A percentile compares a stretch with the other conserved stretches of the same genome.
phyloP scores from a whole-genome alignment of 1,140 invertebrate species.

The Phocides pigmalion region DNA sequence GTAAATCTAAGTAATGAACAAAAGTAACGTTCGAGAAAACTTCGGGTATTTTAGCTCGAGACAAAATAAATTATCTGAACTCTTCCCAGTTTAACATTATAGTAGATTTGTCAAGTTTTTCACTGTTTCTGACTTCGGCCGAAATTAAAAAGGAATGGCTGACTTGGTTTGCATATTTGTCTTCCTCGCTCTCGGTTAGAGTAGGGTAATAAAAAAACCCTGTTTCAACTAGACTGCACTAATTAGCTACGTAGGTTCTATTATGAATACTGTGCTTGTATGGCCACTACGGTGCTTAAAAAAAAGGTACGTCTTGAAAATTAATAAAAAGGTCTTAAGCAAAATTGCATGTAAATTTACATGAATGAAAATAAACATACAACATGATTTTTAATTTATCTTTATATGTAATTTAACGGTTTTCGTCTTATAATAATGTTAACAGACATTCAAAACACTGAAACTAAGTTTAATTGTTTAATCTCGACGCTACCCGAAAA shows the following conservation, averaged over 20 bases:
- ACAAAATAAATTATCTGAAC: slow-evolving; percentile 11
- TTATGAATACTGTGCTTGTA: neutral
- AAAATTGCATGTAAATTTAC: no score
- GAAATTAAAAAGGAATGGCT: slow-evolving; percentile 23
- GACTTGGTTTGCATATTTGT: slow-evolving; percentile 22
- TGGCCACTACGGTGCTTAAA: no score
- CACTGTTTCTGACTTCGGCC: slow-evolving; percentile 6
- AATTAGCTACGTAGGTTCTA: slow-evolving; percentile 24
- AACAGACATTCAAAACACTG: no score
- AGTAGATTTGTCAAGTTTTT: slow-evolving; percentile 26
- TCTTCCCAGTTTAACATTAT: slow-evolving; percentile 20
- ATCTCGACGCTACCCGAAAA: no score
- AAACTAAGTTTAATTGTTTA: no score
- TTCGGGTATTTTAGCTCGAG: slow-evolving; percentile 18
- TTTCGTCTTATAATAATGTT: no score
- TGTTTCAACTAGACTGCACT: slow-evolving; percentile 13
- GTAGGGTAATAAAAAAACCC: slow-evolving; percentile 19
- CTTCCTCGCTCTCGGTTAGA: slow-evolving; percentile 11
- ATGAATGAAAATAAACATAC: no score
- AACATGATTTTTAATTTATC: no score
- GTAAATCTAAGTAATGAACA: slow-evolving; percentile 15
- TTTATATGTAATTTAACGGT: no score
- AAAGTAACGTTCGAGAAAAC: slow-evolving; percentile 19
- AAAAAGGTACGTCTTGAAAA: slow-evolving; percentile 7
- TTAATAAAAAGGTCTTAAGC: no score